phyloP scores from a whole-genome alignment of 2,888 invertebrate species.

The Ophion ellenae region DNA sequence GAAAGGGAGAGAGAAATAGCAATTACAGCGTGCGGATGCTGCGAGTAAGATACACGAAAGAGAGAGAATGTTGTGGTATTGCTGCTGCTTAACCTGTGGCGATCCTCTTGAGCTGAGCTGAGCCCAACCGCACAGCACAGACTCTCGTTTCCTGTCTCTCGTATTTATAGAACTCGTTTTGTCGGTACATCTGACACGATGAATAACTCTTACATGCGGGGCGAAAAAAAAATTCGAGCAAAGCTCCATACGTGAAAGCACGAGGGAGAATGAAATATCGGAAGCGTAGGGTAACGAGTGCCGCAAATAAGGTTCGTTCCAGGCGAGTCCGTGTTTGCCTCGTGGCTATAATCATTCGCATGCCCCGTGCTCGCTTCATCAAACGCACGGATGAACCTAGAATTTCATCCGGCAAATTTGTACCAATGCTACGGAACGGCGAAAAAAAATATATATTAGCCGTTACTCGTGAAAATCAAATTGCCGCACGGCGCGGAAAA shows the following conservation, averaged over 20 bases:
- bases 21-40: conserved; percentile 73
- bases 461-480: not conserved
- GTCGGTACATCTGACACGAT: conserved; percentile 38
- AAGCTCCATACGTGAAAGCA: conserved; percentile 1
- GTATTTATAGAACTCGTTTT: conserved; percentile 48
- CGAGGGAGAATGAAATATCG: conserved; percentile 12
- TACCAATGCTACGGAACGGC: not conserved
- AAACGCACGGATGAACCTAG: not conserved
- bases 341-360: conserved; percentile 16
- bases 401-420: not conserved
- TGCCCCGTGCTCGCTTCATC: conserved; percentile 4
- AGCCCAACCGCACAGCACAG: conserved; percentile 40
- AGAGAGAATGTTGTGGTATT: conserved; percentile 21
- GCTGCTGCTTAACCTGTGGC: conserved; percentile 32
- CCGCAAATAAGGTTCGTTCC: conserved; percentile 5
- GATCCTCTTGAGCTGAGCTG: conserved; percentile 36
- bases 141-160: conserved; percentile 57
- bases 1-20: conserved; percentile 50
- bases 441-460: not conserved
- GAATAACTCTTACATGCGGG: conserved; percentile 43
- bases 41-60: conserved; percentile 56
- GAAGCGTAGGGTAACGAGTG: not conserved
- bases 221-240: not conserved
- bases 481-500: too few relatives aligned
- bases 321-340: conserved; percentile 16